Evolutionary conservation across 1,140 invertebrate species (phyloP).

Genomic region (fruit fly (Drosophila melanogaster)): Release_6_plus_ISO1_MT NT_033777.3:11710501-11711000

Average conservation of each 20-base stretch:
- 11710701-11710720: neutral
- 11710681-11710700: too few relatives aligned
- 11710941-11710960: constrained; percentile 28
- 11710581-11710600: too few relatives aligned
- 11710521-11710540: neutral
- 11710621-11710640: too few relatives aligned
- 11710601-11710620: too few relatives aligned
- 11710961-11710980: constrained; percentile 39
- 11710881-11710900: constrained; percentile 22
- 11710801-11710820: constrained; percentile 31
- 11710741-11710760: constrained; percentile 58
- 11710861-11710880: constrained; percentile 12
- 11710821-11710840: constrained; percentile 38
- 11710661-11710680: too few relatives aligned
- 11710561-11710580: neutral
- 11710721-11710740: neutral
- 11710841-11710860: constrained; percentile 29
- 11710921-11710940: constrained; percentile 4
- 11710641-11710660: neutral
- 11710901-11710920: constrained; percentile 58
- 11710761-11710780: constrained; percentile 9
- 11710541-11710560: neutral
- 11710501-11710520: neutral
- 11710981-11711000: constrained; percentile 14
- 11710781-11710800: neutral